Base-by-base conservation (phyloP, 2,888 invertebrate genomes). In the Phytoseiulus persimilis region DNA sequence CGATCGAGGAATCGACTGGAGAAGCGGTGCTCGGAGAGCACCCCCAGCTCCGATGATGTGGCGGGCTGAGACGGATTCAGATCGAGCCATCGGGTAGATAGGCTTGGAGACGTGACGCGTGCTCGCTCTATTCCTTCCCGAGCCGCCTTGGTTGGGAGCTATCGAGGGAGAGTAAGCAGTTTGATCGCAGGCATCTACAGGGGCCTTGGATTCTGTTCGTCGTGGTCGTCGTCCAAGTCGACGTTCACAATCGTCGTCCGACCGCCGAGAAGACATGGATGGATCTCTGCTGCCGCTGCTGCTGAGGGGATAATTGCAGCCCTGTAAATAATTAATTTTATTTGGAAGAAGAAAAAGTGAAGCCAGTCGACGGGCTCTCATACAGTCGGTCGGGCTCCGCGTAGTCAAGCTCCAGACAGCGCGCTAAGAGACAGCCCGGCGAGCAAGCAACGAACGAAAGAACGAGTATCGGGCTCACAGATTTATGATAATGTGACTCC, bases 231-330 rank as follows among this genome's bases (percentile, higher is more conserved):
- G 39, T 39, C 39, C n/a, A n/a, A n/a, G 39, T 39, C 65, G 65
- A 65, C 65, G 65, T 65, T 65, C 65, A 65, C 65, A 65, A 65
- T 65, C 65, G 65, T 65, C 65, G 65, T 65, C 65, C 65, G 65
- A 65, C 65, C 65, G 65, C 65, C 65, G 65, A 65, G 65, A 65
- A 65, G 65, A 65, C 65, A 65, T 65, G 65, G 65, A 65, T 65
- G 65, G 65, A 65, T 65, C 65, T 65, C 65, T 65, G 65, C 65
- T 28, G 65, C 65, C 18, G 65, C 65, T 65, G 65, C 65, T 65
- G 65, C 65, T 65, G 65, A 65, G 65, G 65, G 65, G 65, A 65
- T 65, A 65, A 65, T 65, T 65, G 65, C 65, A 65, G 11, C 65
- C 65, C 18, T 65, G 65, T 65, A 65, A 65, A 65, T 65, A 65